Conservation (phyloP, 2,797 vertebrate genomes). For the Hydrocynus forskahlii region DNA sequence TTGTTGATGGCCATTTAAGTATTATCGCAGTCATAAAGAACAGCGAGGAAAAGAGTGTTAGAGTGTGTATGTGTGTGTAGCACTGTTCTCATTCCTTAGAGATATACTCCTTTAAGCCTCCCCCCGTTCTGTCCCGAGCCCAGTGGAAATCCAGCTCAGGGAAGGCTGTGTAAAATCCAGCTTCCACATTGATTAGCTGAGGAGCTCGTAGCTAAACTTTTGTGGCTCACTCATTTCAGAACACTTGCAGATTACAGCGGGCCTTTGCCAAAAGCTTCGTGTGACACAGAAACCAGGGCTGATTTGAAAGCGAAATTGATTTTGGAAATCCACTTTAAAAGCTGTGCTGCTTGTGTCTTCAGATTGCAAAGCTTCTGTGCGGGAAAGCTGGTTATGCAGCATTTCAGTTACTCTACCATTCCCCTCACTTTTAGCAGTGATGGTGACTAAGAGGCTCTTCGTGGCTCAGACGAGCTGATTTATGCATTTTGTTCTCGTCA, state of each 20-base stretch:
- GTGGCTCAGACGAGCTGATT: neutral
- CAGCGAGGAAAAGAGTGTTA: neutral
- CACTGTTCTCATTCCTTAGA: slow-evolving; percentile 31
- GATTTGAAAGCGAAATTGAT: slow-evolving; percentile 78
- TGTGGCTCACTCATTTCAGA: slow-evolving; percentile 74
- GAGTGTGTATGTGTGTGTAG: neutral
- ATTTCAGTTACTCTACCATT: neutral
- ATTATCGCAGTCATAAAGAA: neutral
- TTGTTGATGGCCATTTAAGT: neutral
- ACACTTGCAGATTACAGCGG: slow-evolving; percentile 68
- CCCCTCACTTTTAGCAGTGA: neutral
- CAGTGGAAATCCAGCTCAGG: slow-evolving; percentile 69
- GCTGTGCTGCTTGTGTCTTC: slow-evolving; percentile 61
- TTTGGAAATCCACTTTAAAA: slow-evolving; percentile 66
- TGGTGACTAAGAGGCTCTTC: neutral
- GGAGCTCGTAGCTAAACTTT: slow-evolving; percentile 70
- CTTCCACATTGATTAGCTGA: slow-evolving; percentile 63
- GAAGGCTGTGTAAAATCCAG: slow-evolving; percentile 70
- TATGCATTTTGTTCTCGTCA: neutral
- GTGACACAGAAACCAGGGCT: slow-evolving; percentile 63
- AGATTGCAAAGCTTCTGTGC: slow-evolving; percentile 11
- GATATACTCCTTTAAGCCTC: slow-evolving; percentile 55
- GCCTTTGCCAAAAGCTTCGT: slow-evolving; percentile 64
- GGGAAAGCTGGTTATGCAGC: neutral
- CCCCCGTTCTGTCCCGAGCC: slow-evolving; percentile 63